Conservation (phyloP, 2,113 vertebrate species). For the Pituophis catenifer region DNA sequence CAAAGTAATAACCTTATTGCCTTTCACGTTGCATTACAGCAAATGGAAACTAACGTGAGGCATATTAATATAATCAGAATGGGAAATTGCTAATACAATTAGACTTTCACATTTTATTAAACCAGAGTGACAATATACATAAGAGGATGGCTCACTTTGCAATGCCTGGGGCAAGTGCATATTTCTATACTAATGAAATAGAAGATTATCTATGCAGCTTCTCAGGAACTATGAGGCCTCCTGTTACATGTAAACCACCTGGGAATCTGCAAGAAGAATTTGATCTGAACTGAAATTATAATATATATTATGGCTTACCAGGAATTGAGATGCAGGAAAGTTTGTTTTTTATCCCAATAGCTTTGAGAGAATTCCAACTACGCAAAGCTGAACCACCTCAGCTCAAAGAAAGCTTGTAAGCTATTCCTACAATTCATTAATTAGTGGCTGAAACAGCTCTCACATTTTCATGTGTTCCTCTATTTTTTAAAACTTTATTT, state of each 20-base stretch:
- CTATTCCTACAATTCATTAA: background rate
- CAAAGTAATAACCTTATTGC: conserved; percentile 76
- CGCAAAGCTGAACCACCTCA: background rate
- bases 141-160: conserved; percentile 48
- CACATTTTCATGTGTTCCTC: background rate
- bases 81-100: conserved; percentile 79
- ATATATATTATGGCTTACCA: too few relatives aligned
- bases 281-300: background rate
- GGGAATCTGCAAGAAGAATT: background rate
- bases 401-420: background rate
- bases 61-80: conserved; percentile 79
- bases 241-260: background rate
- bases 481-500: background rate
- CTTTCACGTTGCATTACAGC: conserved; percentile 78
- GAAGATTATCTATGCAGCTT: background rate
- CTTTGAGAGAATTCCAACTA: background rate
- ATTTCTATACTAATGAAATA: background rate
- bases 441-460: background rate
- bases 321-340: background rate
- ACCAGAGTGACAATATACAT: conserved; percentile 61
- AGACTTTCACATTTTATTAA: conserved; percentile 79
- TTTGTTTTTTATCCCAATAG: background rate
- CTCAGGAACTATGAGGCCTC: background rate
- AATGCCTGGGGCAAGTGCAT: background rate
- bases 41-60: conserved; percentile 74